Base-by-base conservation (phyloP, 2,113 vertebrate species). In the Notiomystis cincta region DNA sequence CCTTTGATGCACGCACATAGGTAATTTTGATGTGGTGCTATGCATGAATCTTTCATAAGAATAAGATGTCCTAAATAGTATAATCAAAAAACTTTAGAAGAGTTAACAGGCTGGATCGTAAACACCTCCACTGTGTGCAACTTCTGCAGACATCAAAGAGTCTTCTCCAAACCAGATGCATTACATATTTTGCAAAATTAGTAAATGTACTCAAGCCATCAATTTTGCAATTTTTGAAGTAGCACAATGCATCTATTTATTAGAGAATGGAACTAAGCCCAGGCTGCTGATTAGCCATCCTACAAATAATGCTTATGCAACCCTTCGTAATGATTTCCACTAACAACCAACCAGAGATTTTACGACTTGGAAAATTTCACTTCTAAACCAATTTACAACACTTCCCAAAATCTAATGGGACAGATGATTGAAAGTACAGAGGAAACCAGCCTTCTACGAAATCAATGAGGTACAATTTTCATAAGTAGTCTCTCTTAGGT, bases 281-380 rank as follows among this genome's bases (percentile, higher is more conserved):
- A 93, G 60, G 64, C 88, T 89, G 88, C 82, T 82, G 61, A 94
- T 89, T 71, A 94, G 88, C 85, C 71, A 77, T 77, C 86, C 80
- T 73, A 60, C 87, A 96, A 95, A 95, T 81, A 86, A 81, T 30
- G 76, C 76, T 96, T 95, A 91, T 82, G 93, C 90, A 94, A 94
- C 72, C n/a, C 92, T 96, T 82, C 42, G 17, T 78, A 90, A 90
- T 57, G 64, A 92, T 79, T 89, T 83, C 76, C 50, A 92, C 64
- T 83, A 92, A 90, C 48, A 84, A 71, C 27, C 76, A 93, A 89
- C 40, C 37, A 25, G 40, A 90, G 57, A 87, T 76, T 81, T 89
- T 84, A 93, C 23, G 30, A 91, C 57, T 83, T 88, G 64, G 56
- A 94, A 93, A 93, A 88, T 81, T 86, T 96, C 57, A 87, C 72